These are phyloP conservation scores for Nematopogon swammerdamellus DNA, from an alignment of 2,888 invertebrate species.

Conservation along the genomic window DNA sequence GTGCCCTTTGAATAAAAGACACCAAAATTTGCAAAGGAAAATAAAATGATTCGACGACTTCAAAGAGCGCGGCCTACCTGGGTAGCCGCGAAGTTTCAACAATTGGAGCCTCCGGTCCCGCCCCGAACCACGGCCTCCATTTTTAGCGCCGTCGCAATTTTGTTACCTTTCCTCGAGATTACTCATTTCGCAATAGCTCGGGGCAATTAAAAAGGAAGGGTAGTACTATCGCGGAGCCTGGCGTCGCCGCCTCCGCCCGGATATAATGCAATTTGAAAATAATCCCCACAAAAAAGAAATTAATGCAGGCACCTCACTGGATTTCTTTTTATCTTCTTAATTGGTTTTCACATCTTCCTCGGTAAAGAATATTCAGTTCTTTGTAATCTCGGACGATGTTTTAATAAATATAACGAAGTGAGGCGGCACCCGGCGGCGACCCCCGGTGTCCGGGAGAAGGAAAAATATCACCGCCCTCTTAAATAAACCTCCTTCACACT, in stretches of 20 bases:
- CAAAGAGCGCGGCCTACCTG: no score
- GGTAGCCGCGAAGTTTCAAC: no score
- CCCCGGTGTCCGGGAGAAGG: slow-evolving; percentile 20
- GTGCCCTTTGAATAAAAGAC: no score
- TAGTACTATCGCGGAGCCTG: slow-evolving; percentile 52
- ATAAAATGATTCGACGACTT: no score
- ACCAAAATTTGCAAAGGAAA: no score
- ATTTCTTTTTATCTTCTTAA: slow-evolving; percentile 58
- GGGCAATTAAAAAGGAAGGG: slow-evolving; percentile 55
- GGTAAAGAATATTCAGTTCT: slow-evolving; percentile 57
- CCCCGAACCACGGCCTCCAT: neutral
- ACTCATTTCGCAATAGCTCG: slow-evolving; percentile 53
- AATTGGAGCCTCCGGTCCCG: no score
- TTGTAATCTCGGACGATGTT: slow-evolving; percentile 56
- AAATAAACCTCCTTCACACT: slow-evolving; percentile 54
- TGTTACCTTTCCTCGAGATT: slow-evolving; percentile 29
- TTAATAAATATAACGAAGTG: slow-evolving; percentile 58
- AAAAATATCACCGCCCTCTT: slow-evolving; percentile 46
- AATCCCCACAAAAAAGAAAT: slow-evolving; percentile 57
- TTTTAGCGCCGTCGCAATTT: neutral
- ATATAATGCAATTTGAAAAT: slow-evolving; percentile 59
- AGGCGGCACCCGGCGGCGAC: slow-evolving; percentile 17
- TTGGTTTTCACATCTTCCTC: slow-evolving; percentile 58
- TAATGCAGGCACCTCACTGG: slow-evolving; percentile 55
- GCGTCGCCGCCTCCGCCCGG: slow-evolving; percentile 51